Evolutionary conservation across 2,888 invertebrate genomes (phyloP), one percentile per base, ranked within the genome.

Genomic region (Drosophila suboccidentalis): DNA sequence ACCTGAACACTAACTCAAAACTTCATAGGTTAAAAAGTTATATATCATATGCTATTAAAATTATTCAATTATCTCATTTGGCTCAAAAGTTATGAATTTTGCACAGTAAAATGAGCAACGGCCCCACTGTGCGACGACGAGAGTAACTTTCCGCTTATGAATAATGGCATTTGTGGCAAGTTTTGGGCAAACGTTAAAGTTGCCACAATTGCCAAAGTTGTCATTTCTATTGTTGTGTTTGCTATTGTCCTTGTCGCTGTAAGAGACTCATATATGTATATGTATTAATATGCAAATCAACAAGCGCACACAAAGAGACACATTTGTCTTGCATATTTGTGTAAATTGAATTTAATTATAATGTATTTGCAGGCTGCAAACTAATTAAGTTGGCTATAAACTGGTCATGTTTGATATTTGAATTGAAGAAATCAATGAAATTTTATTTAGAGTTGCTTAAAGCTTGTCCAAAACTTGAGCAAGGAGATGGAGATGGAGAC

Each of bases 301-400:
- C 51, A 46, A n/a, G n/a, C 13, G 9, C 26, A 19, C 17, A 54
- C 29, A 39, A 17, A 15, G 11, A 15, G 19, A 22, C 19, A 43
- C n/a, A 22, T 43, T 22, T 46, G 22, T 41, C 41, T 38, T 22
- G n/a, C 55, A 11, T 17, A 19, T 11, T 49, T 71, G 62, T 43
- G 38, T 69, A 75, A 77, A 87, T 85, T 87, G 71, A 71, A 71
- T 82, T 78, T 58, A 86, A 78, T 86, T 82, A 64, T 71, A 72
- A 65, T 75, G 50, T 78, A 70, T 75, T 78, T 78, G 50, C 71
- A 38, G 55, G 50, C 44, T 51, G 53, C 44, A 73, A 84, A 75
- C 65, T 80, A 78, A 78, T 75, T 78, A 69, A 75, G 67, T 67
- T 82, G 43, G 47, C 54, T 65, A 22, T 59, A 38, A 62, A 62